These are phyloP conservation scores for Aromia moschata DNA, from an alignment of 2,888 invertebrate genomes.

Conservation along the genomic window DNA sequence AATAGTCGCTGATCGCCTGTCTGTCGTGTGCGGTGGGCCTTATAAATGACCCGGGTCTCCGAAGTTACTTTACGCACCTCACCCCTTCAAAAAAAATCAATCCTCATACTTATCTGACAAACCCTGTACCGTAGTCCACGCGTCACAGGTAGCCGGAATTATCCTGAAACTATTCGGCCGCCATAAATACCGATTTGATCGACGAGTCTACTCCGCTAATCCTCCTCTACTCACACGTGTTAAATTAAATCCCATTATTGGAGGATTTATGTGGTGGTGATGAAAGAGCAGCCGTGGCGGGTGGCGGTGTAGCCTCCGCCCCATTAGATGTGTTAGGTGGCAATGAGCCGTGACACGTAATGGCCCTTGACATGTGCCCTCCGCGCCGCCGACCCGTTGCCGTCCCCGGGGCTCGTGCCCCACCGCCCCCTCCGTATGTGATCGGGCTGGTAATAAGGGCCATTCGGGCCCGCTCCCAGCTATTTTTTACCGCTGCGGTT, in stretches of 20 bases:
- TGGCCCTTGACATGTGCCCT: slow-evolving; percentile 44
- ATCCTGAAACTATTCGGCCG: too few relatives aligned
- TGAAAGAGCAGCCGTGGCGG: slow-evolving; percentile 39
- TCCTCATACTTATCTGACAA: too few relatives aligned
- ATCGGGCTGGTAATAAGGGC: slow-evolving; percentile 1
- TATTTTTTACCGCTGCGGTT: slow-evolving; percentile 2
- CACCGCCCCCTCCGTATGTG: slow-evolving; percentile 6
- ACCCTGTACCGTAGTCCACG: too few relatives aligned
- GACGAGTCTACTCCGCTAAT: not conserved
- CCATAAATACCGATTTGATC: not conserved
- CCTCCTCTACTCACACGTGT: slow-evolving; percentile 26
- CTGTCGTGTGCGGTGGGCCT: too few relatives aligned
- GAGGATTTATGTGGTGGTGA: slow-evolving; percentile 44
- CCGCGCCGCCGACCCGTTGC: slow-evolving; percentile 13
- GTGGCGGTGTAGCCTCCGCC: slow-evolving; percentile 41
- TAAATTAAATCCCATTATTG: slow-evolving; percentile 39
- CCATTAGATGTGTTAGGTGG: slow-evolving; percentile 44
- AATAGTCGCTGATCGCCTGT: too few relatives aligned
- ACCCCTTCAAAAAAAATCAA: too few relatives aligned
- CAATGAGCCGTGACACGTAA: slow-evolving; percentile 47
- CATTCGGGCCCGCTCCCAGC: not conserved
- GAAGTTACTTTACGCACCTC: too few relatives aligned
- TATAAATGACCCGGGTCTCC: too few relatives aligned
- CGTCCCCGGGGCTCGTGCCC: not conserved
- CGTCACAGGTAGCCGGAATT: too few relatives aligned